Base-by-base conservation (phyloP, 2,113 vertebrate species). In the Xiphophorus hellerii region DNA sequence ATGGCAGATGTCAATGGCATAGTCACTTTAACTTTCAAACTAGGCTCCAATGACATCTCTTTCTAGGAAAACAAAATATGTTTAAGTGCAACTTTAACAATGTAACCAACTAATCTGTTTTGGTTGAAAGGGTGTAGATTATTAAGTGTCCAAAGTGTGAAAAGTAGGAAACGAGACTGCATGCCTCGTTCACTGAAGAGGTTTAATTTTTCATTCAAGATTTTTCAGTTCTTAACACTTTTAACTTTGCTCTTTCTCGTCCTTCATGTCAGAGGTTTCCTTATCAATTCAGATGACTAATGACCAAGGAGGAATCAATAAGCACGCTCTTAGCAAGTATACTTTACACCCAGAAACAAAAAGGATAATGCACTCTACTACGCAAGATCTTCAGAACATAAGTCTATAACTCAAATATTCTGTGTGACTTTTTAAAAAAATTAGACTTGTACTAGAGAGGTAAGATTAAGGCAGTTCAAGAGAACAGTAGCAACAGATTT, bases 251-350 rank as follows among this genome's bases (percentile, higher is more conserved):
- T 81, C 71, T 48, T 58, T 74, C 69, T 80, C 73, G 62, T 74
- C 68, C 62, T 71, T 83, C 64, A 31, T 75, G 65, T 30, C 35
- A 78, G 81, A 84, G 66, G 80, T 82, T 73, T 48, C 77, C 76
- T 75, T 62, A 85, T 90, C 83, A 66, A 82, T 86, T 88, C 76
- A 65, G 72, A 87, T 90, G 89, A 90, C 81, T 79, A 81, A 91
- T 87, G 78, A 60, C 82, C 44, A 13, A 35, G 82, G 75, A 76
- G 66, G 88, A 90, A 90, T 91, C 87, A 92, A 92, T 92, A 89
- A 90, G 68, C 20, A 42, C 58, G 67, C 35, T 44, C 29, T 73
- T 83, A 87, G 90, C 79, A 82, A 86, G 87, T 63, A 42, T 64
- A 76, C 85, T 87, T 87, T 79, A 90, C 78, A 89, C 76, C 44